These are phyloP conservation scores for Haliaeetus leucogaster DNA, from an alignment of 2,113 vertebrate species.

Conservation along the genomic window DNA sequence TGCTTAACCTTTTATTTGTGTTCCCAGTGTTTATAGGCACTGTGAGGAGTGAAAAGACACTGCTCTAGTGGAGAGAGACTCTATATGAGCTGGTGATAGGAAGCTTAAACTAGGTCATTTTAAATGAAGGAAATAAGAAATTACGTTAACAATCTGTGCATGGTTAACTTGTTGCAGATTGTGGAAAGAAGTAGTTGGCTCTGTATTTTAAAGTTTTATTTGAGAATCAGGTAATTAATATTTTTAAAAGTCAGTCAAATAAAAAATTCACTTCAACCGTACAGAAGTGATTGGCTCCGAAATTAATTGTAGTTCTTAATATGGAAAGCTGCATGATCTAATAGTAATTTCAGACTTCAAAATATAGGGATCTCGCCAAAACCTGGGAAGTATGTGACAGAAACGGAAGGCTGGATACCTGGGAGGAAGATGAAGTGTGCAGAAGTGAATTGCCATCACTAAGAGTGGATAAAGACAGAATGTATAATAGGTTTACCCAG, in stretches of 20 bases:
- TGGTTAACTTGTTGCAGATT: background rate
- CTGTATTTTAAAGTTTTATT: background rate
- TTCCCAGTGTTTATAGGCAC: background rate
- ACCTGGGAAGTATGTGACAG: background rate
- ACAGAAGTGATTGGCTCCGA: background rate
- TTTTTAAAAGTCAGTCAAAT: background rate
- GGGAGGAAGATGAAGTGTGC: background rate
- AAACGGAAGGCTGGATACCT: background rate
- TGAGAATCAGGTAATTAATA: background rate
- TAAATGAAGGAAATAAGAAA: background rate
- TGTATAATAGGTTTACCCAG: background rate
- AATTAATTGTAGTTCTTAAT: background rate
- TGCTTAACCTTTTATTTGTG: background rate
- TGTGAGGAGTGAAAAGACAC: background rate
- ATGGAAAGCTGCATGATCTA: background rate
- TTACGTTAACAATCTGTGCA: background rate
- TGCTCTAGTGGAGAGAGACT: background rate
- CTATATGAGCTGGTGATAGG: background rate
- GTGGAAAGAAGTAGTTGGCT: background rate
- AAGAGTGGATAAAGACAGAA: background rate
- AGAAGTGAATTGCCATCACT: background rate
- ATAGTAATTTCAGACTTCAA: background rate
- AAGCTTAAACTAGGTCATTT: background rate
- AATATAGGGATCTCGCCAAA: background rate
- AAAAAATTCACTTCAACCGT: background rate